These are phyloP conservation scores for Sebastes matsubarae DNA, from an alignment of 2,797 vertebrate species.

Conservation along the genomic window DNA sequence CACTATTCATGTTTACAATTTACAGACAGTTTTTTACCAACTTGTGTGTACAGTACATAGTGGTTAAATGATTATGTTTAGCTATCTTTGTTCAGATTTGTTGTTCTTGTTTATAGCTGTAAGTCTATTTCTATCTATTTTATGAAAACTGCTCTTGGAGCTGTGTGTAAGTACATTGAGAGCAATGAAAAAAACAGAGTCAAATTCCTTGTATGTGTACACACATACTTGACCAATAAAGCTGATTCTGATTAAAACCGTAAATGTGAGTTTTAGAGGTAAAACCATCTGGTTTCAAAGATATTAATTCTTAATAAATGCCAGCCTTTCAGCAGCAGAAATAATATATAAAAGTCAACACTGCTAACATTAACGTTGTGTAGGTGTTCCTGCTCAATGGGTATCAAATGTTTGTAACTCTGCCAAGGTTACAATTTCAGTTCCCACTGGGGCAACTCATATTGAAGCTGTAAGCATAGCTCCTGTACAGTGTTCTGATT, in stretches of 20 bases:
- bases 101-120: neutral
- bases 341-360: slow-evolving; percentile 29
- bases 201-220: neutral
- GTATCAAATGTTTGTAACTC: slow-evolving; percentile 28
- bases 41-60: neutral
- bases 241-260: neutral
- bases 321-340: slow-evolving; percentile 29
- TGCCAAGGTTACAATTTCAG: slow-evolving; percentile 32
- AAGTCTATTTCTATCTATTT: neutral
- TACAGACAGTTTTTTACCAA: neutral
- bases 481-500: slow-evolving; percentile 13
- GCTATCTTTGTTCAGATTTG: neutral
- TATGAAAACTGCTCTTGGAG: neutral
- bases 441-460: slow-evolving; percentile 15
- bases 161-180: neutral
- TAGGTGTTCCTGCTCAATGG: neutral
- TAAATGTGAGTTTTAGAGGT: slow-evolving; percentile 8
- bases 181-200: neutral
- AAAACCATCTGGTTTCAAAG: slow-evolving; percentile 20
- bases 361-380: slow-evolving; percentile 8
- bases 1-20: neutral
- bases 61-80: neutral
- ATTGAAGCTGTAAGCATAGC: slow-evolving; percentile 14
- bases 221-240: neutral
- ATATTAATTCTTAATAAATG: slow-evolving; percentile 43